A percentile compares a stretch with the other conserved stretches of the same genome.
Conservation (phyloP, 1,140 invertebrate genomes). For the Anoplolepis gracilipes region DNA sequence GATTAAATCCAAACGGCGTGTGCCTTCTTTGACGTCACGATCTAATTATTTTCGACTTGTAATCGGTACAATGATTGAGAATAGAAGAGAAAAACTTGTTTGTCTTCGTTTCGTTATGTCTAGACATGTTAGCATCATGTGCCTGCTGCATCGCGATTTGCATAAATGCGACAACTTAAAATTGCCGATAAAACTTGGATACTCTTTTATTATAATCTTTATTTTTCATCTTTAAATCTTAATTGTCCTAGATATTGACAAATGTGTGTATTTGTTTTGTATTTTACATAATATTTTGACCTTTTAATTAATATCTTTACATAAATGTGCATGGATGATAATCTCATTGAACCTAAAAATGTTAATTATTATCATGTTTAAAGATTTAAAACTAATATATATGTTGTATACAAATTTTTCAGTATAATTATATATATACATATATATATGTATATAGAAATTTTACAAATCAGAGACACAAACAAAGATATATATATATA, state of each 20-base stretch:
- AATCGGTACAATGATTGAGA: constrained; percentile 81
- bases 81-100: constrained; percentile 69
- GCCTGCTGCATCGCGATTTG: constrained; percentile 47
- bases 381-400: neutral
- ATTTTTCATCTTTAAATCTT: neutral
- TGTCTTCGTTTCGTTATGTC: constrained; percentile 18
- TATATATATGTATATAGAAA: neutral
- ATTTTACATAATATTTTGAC: neutral
- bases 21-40: constrained; percentile 75
- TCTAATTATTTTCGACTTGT: constrained; percentile 83
- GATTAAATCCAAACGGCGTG: constrained; percentile 78
- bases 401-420: too few species aligned
- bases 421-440: too few species aligned
- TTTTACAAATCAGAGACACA: neutral
- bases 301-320: neutral
- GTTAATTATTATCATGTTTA: neutral
- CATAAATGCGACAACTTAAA: constrained; percentile 35
- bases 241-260: neutral
- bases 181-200: neutral
- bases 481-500: neutral
- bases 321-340: too few species aligned
- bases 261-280: too few species aligned
- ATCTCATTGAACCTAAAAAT: neutral
- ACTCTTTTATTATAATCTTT: neutral
- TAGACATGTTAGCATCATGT: neutral